Conservation (phyloP, 2,113 vertebrate genomes). For the Eleginops maclovinus region DNA sequence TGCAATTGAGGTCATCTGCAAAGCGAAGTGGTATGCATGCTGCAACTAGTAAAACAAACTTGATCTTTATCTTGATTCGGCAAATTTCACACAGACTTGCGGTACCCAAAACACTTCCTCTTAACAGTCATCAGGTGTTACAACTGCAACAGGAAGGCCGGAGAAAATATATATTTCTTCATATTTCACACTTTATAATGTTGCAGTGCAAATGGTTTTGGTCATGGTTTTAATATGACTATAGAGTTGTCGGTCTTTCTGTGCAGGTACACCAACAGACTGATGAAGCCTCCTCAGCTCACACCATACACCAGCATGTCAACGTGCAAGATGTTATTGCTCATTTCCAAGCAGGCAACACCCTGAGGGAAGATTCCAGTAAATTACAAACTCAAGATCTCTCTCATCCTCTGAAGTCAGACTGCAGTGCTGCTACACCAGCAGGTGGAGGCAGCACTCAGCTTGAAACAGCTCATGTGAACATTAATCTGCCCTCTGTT, state of each 20-base stretch:
- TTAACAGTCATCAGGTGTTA: conserved; percentile 48
- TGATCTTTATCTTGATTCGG: conserved; percentile 55
- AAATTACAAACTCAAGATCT: not conserved
- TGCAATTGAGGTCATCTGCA: not conserved
- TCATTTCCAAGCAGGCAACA: conserved; percentile 56
- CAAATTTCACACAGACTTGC: conserved; percentile 46
- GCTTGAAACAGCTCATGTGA: not conserved
- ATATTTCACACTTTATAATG: not conserved
- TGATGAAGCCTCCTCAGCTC: conserved; percentile 4
- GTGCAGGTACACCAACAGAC: conserved; percentile 64
- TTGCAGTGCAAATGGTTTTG: not conserved
- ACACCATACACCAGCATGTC: conserved; percentile 74
- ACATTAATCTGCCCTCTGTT: conserved; percentile 27
- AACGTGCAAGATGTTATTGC: conserved; percentile 80
- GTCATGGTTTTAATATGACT: not conserved
- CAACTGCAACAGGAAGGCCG: conserved; percentile 24
- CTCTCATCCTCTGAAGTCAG: not conserved
- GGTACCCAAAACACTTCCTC: conserved; percentile 70
- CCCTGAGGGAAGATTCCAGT: not conserved
- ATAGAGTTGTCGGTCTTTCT: conserved; percentile 12
- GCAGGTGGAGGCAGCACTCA: conserved; percentile 56
- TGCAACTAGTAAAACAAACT: not conserved
- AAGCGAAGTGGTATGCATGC: not conserved
- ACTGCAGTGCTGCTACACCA: conserved; percentile 9
- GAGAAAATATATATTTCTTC: not conserved